A percentile compares a stretch with the other conserved stretches of the same genome.
phyloP scores from a whole-genome alignment of 2,888 invertebrate species.

The Tipula unca region DNA sequence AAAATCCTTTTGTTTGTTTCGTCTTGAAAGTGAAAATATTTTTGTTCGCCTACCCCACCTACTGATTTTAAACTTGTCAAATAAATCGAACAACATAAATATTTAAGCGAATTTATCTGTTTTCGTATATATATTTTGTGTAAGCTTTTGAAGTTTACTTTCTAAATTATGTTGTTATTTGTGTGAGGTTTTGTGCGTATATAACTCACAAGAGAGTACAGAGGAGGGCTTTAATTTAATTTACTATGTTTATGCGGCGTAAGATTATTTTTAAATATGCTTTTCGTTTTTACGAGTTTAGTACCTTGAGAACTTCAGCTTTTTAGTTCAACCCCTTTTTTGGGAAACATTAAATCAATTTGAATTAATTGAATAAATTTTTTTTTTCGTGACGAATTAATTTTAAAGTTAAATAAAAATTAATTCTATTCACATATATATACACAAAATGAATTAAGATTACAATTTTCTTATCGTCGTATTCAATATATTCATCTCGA shows the following conservation, averaged over 20 bases:
- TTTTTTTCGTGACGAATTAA: background rate
- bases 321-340: background rate
- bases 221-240: background rate
- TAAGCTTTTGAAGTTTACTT: background rate
- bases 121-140: background rate
- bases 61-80: background rate
- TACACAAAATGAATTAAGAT: background rate
- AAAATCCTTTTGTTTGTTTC: background rate
- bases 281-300: background rate
- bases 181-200: background rate
- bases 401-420: background rate
- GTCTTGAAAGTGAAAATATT: background rate
- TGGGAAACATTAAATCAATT: background rate
- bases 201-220: too few relatives aligned
- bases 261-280: background rate
- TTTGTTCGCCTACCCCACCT: background rate
- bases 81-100: background rate
- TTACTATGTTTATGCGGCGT: background rate
- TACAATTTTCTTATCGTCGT: background rate
- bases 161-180: background rate
- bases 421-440: background rate
- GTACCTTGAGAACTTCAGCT: background rate
- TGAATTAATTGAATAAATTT: too few relatives aligned
- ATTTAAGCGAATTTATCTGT: background rate
- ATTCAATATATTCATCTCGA: background rate